Conservation (phyloP, 30 jellyfish, hydroid and myxozoan genomes). For the Hydractinia echinata region DNA sequence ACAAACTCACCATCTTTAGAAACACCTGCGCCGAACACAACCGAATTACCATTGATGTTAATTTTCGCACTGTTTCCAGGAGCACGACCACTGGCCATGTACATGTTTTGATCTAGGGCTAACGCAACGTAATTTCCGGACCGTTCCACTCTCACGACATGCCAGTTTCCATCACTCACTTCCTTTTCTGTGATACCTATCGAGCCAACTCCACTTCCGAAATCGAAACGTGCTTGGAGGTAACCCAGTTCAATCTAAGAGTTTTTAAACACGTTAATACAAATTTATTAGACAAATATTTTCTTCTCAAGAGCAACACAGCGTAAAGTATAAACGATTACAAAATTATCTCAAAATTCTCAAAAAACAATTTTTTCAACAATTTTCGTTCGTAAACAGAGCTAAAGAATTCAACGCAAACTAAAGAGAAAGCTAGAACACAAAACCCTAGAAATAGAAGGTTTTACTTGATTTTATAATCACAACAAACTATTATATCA, state of each 20-base stretch:
- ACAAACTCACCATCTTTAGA: slow-evolving; percentile 22
- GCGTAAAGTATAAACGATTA: too few relatives aligned
- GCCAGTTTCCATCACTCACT: slow-evolving; percentile 96
- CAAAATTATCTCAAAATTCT: too few relatives aligned
- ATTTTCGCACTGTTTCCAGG: slow-evolving; percentile 86
- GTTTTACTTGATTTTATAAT: too few relatives aligned
- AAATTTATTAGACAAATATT: too few relatives aligned
- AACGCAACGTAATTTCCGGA: slow-evolving; percentile 65
- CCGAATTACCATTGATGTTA: slow-evolving; percentile 53
- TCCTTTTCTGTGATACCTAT: slow-evolving; percentile 52
- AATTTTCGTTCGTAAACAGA: too few relatives aligned
- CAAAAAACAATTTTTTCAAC: too few relatives aligned
- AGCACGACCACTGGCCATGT: slow-evolving; percentile 55
- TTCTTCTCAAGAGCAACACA: too few relatives aligned
- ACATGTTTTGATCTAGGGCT: slow-evolving; percentile 67
- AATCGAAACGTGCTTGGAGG: slow-evolving; percentile 73
- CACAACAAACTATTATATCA: too few relatives aligned
- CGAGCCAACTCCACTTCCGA: slow-evolving; percentile 89
- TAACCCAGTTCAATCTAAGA: slow-evolving; percentile 41
- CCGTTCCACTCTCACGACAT: slow-evolving; percentile 57
- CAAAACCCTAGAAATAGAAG: too few relatives aligned
- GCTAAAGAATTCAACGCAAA: too few relatives aligned
- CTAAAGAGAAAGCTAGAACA: too few relatives aligned
- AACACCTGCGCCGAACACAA: slow-evolving; percentile 88
- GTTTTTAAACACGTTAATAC: background rate